A percentile compares a stretch with the other conserved stretches of the same genome.
These are phyloP conservation scores for Sula dactylatra DNA, from an alignment of 2,113 vertebrate genomes.

Conservation along the genomic window DNA sequence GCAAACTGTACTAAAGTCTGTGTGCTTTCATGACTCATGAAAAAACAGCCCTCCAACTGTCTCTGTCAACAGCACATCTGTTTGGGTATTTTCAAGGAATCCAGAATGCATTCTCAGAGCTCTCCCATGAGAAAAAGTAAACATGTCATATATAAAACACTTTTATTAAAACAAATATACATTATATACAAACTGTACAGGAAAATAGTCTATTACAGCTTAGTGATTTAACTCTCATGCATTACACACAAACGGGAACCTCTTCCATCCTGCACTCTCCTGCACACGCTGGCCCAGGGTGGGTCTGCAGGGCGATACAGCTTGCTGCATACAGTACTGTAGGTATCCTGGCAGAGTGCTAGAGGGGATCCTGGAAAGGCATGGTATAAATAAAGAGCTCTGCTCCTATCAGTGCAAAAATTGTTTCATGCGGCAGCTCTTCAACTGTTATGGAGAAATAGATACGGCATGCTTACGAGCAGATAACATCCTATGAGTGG, in stretches of 20 bases:
- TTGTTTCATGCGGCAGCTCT: neutral
- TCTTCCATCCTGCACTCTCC: neutral
- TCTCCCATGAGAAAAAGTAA: slow-evolving; percentile 15
- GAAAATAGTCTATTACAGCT: slow-evolving; percentile 29
- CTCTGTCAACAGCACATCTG: neutral
- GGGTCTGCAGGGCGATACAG: neutral
- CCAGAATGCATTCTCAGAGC: neutral
- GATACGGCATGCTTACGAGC: neutral
- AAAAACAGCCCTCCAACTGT: neutral
- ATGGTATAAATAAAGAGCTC: slow-evolving; percentile 51
- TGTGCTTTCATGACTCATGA: neutral
- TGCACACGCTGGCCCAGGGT: neutral
- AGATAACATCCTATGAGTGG: neutral
- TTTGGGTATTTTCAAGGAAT: neutral
- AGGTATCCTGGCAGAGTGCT: neutral
- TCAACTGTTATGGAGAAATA: neutral
- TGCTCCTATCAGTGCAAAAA: slow-evolving; percentile 17
- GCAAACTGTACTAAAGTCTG: neutral
- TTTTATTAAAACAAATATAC: slow-evolving; percentile 77
- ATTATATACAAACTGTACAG: slow-evolving; percentile 71
- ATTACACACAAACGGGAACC: neutral
- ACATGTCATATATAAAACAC: slow-evolving; percentile 51
- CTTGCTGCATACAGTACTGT: neutral
- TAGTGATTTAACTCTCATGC: slow-evolving; percentile 35
- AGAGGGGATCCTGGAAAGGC: neutral